phyloP scores from a whole-genome alignment of 2,888 invertebrate genomes.

The Ornithoptera priamus region DNA sequence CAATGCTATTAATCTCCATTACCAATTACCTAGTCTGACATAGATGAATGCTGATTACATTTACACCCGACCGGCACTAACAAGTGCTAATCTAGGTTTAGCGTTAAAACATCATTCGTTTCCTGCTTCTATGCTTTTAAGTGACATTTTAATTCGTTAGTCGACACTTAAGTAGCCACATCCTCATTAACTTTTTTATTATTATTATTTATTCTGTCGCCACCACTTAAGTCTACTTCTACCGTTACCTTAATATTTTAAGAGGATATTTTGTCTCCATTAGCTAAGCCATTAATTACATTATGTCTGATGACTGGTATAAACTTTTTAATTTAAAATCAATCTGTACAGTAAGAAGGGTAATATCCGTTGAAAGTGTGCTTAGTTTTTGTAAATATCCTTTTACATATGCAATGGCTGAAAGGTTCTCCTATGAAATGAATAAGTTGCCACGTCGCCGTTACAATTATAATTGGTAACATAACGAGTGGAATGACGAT shows the following conservation, averaged over 20 bases:
- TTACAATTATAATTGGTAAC: slow-evolving; percentile 33
- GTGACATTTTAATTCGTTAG: slow-evolving; percentile 71
- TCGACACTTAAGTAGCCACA: slow-evolving; percentile 68
- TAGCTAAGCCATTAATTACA: no score
- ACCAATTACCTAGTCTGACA: slow-evolving; percentile 32
- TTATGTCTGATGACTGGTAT: no score
- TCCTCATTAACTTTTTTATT: slow-evolving; percentile 76
- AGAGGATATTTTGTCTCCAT: slow-evolving; percentile 54
- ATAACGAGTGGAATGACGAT: slow-evolving; percentile 38
- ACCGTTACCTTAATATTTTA: slow-evolving; percentile 56
- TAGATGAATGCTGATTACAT: slow-evolving; percentile 38
- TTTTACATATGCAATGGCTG: no score
- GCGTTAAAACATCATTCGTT: slow-evolving; percentile 68
- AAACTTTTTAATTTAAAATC: no score
- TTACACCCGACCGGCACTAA: slow-evolving; percentile 51
- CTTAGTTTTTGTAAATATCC: no score
- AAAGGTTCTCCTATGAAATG: background rate
- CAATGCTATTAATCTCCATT: slow-evolving; percentile 26
- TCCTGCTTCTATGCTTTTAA: slow-evolving; percentile 69
- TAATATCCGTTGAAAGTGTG: no score
- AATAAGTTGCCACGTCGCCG: slow-evolving; percentile 16
- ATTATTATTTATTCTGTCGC: slow-evolving; percentile 66
- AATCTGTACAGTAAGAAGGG: no score
- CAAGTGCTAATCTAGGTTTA: slow-evolving; percentile 69
- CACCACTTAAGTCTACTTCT: slow-evolving; percentile 50